Conservation (phyloP, 2,888 invertebrate species). For the Spodoptera exigua region DNA sequence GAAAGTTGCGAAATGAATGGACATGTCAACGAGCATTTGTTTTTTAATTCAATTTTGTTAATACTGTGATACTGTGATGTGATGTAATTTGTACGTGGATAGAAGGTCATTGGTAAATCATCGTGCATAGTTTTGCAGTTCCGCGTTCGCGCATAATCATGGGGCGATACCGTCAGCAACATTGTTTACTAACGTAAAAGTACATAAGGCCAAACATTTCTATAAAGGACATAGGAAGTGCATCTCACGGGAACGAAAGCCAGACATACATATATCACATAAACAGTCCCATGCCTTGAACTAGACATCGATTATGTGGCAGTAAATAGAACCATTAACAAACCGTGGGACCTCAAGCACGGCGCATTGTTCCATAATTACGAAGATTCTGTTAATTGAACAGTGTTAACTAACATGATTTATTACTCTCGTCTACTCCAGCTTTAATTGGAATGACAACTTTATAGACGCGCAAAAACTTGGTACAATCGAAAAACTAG, state of each 20-base stretch:
- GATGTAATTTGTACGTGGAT: slow-evolving; percentile 47
- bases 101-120: slow-evolving; percentile 41
- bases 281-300: slow-evolving; percentile 65
- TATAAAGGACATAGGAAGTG: not conserved
- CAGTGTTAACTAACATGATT: slow-evolving; percentile 34
- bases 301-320: slow-evolving; percentile 67
- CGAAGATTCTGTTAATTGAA: slow-evolving; percentile 50
- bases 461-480: slow-evolving; percentile 33
- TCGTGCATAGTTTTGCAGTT: slow-evolving; percentile 27
- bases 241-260: slow-evolving; percentile 20
- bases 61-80: slow-evolving; percentile 27
- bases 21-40: slow-evolving; percentile 64
- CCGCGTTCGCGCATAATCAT: slow-evolving; percentile 14
- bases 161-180: not conserved
- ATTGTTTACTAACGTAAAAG: too few species aligned
- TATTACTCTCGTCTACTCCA: slow-evolving; percentile 31
- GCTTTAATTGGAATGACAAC: slow-evolving; percentile 44
- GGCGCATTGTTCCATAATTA: slow-evolving; percentile 65
- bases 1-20: slow-evolving; percentile 67
- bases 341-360: slow-evolving; percentile 66
- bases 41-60: slow-evolving; percentile 63
- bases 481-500: slow-evolving; percentile 8
- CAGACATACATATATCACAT: slow-evolving; percentile 30
- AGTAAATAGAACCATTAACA: slow-evolving; percentile 60
- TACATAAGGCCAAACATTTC: too few species aligned